Conservation (phyloP, 2,797 vertebrate genomes). For the Phyllotis vaccarum region DNA sequence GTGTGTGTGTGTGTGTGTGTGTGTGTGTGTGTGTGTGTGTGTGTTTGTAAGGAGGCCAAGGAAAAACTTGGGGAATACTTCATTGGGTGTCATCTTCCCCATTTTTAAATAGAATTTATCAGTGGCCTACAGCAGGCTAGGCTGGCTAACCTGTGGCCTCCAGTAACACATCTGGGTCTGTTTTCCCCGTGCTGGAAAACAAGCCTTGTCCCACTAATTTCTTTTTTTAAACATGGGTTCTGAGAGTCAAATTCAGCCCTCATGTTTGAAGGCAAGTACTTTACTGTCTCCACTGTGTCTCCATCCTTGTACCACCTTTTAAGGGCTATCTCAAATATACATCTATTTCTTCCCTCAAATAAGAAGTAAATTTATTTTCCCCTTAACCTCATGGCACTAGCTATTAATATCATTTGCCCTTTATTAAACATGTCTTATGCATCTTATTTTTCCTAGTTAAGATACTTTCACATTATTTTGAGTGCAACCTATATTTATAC, state of each 20-base stretch:
- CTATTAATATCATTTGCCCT: constrained; percentile 13
- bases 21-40: neutral
- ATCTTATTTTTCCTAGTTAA: neutral
- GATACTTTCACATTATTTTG: constrained; percentile 29
- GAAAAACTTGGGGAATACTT: neutral
- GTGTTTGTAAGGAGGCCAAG: neutral
- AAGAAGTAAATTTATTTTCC: neutral
- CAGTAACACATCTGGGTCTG: neutral
- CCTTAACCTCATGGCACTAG: neutral
- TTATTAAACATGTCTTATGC: neutral
- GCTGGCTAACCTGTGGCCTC: neutral
- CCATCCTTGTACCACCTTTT: neutral
- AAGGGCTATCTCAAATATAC: neutral
- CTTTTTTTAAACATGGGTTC: neutral
- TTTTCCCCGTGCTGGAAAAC: neutral
- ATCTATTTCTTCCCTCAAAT: neutral
- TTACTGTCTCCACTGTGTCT: neutral
- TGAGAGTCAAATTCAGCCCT: neutral
- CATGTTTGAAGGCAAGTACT: neutral
- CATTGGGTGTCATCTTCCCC: no score
- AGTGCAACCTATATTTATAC: neutral
- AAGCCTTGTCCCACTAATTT: neutral
- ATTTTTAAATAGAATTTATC: neutral
- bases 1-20: neutral
- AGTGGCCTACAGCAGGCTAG: neutral